Evolutionary conservation across 1,140 invertebrate species (phyloP).

Genomic region (Thereuonema tuberculata): DNA sequence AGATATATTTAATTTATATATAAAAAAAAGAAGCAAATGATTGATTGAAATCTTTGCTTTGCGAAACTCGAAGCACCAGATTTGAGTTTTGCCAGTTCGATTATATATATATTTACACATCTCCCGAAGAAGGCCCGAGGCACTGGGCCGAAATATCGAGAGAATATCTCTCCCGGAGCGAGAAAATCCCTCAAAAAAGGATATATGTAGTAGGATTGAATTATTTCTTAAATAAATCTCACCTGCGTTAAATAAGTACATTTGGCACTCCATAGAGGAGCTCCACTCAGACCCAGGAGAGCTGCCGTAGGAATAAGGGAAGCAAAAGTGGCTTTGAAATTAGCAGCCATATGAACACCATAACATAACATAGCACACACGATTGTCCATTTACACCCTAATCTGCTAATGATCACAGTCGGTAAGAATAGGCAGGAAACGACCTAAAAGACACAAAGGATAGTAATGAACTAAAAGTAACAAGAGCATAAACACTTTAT

Average conservation of each 20-base stretch:
- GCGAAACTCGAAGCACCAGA: no score
- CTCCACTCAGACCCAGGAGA: conserved; percentile 62
- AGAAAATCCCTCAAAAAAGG: no score
- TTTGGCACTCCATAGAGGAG: conserved; percentile 92
- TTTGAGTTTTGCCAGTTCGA: no score
- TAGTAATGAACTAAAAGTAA: no score
- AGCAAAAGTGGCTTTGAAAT: conserved; percentile 33
- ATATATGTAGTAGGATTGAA: background rate
- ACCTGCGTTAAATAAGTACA: conserved; percentile 84
- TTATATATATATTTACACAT: no score
- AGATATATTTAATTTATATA: background rate
- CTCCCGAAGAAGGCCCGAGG: no score
- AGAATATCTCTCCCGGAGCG: no score
- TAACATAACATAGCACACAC: conserved; percentile 28
- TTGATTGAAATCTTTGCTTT: no score
- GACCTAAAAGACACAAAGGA: no score
- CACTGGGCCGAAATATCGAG: no score
- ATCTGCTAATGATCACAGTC: conserved; percentile 15
- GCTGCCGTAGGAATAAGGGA: conserved; percentile 34
- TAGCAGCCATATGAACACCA: conserved; percentile 35
- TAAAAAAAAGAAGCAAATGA: background rate
- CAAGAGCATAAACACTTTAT: no score
- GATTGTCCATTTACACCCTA: conserved; percentile 33
- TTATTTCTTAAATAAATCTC: conserved; percentile 6
- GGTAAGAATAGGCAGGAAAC: conserved; percentile 82